Percentiles rank a stretch among this genome's conserved stretches.
These are phyloP conservation scores for Drosophila flavopinicola DNA, from an alignment of 2,888 invertebrate species.

Conservation along the genomic window DNA sequence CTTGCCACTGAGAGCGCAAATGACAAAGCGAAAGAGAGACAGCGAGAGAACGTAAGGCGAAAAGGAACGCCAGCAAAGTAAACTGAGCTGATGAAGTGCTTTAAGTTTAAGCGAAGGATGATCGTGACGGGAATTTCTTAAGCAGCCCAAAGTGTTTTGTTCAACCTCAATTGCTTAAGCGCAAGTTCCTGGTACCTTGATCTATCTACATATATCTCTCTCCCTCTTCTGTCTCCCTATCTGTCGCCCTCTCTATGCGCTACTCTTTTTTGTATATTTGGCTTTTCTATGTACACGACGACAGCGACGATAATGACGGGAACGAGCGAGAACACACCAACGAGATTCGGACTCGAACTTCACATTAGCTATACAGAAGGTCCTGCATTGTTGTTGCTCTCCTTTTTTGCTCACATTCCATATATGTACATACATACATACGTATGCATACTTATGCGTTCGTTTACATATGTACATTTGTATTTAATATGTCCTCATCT, in stretches of 20 bases:
- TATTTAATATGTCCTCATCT: conserved; percentile 6
- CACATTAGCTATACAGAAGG: conserved; percentile 42
- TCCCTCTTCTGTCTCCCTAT: not conserved
- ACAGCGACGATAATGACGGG: conserved; percentile 15
- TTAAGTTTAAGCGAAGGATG: conserved; percentile 12
- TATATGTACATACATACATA: conserved; percentile 3
- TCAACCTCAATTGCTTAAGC: conserved; percentile 2
- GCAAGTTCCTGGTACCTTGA: too few species aligned
- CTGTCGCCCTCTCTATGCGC: not conserved
- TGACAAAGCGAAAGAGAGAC: not conserved
- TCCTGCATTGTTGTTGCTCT: conserved; percentile 20
- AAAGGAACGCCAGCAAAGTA: not conserved
- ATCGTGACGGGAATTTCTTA: conserved; percentile 28
- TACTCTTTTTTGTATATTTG: not conserved
- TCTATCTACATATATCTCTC: not conserved
- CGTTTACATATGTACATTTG: not conserved
- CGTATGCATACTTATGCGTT: not conserved
- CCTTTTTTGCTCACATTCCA: conserved; percentile 20
- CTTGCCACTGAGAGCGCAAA: conserved; percentile 11
- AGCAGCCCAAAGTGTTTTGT: conserved; percentile 13
- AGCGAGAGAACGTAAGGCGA: not conserved
- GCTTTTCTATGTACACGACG: conserved; percentile 24
- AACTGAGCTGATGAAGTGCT: conserved; percentile 3
- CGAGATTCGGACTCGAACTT: conserved; percentile 22
- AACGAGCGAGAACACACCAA: conserved; percentile 11